These are phyloP conservation scores for Gnathonemus echidnorhynchus DNA, from an alignment of 2,113 vertebrate genomes.

Conservation along the genomic window DNA sequence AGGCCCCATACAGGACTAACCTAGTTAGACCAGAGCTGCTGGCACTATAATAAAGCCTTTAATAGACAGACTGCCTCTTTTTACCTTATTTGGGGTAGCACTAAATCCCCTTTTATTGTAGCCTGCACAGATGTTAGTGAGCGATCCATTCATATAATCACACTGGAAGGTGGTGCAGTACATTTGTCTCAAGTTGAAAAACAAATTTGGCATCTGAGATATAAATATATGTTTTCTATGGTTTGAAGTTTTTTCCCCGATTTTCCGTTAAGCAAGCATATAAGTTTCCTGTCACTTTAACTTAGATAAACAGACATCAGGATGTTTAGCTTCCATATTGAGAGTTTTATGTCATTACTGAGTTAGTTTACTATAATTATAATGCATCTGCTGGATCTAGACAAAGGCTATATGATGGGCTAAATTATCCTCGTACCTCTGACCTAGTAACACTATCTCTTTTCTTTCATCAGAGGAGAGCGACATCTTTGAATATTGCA, in stretches of 20 bases:
- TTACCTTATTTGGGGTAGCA: conserved; percentile 90
- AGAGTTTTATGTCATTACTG: conserved; percentile 79
- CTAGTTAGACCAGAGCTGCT: conserved; percentile 94
- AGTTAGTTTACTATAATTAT: conserved; percentile 75
- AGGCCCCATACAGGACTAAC: conserved; percentile 84
- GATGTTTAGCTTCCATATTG: conserved; percentile 81
- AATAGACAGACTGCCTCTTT: conserved; percentile 93
- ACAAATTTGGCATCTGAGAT: conserved; percentile 56
- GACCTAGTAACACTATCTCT: background rate
- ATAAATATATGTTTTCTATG: conserved; percentile 55
- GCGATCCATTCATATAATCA: conserved; percentile 94
- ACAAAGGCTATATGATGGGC: conserved; percentile 13
- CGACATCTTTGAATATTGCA: background rate
- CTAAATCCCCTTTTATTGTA: conserved; percentile 99
- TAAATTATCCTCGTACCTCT: background rate
- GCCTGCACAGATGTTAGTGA: conserved; percentile 95
- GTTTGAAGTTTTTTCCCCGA: conserved; percentile 50
- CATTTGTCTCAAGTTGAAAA: conserved; percentile 57
- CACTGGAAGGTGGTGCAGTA: conserved; percentile 80
- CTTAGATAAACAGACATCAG: conserved; percentile 95
- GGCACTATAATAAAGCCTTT: conserved; percentile 99
- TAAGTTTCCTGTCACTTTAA: conserved; percentile 80
- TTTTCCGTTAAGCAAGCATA: conserved; percentile 63
- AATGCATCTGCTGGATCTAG: conserved; percentile 48
- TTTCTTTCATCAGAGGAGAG: background rate